Conservation (phyloP, 2,113 vertebrate species). For the Tretioscincus oriximinensis region DNA sequence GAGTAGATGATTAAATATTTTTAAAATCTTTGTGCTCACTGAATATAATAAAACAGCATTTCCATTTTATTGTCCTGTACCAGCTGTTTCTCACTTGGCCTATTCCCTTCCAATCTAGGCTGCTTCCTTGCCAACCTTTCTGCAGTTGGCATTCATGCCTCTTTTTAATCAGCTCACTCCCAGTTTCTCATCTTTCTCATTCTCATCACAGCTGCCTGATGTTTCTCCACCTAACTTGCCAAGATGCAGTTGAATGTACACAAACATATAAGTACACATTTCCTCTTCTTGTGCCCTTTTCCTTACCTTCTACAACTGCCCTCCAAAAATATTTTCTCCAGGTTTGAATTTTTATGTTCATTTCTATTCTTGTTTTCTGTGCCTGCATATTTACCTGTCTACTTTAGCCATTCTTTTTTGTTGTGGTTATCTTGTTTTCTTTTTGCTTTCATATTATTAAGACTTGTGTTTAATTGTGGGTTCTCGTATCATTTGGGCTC, state of each 20-base stretch:
- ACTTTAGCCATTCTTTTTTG: not conserved
- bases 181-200: slow-evolving; percentile 9
- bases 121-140: not conserved
- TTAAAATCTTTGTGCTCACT: not conserved
- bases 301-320: not conserved
- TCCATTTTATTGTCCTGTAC: not conserved
- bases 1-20: not conserved
- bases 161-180: not conserved
- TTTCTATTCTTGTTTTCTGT: not conserved
- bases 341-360: not conserved
- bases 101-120: not conserved
- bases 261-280: not conserved
- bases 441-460: not conserved
- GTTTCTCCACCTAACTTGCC: not conserved
- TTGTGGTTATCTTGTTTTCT: not conserved
- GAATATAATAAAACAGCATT: not conserved
- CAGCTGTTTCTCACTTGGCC: not conserved
- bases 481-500: slow-evolving; percentile 1
- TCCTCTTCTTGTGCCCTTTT: not conserved
- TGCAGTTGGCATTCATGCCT: not conserved
- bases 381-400: not conserved
- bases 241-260: not conserved
- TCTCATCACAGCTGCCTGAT: not conserved
- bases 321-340: not conserved
- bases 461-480: not conserved